A percentile compares a stretch with the other conserved stretches of the same genome.
Conservation (phyloP, 2,113 vertebrate species). For the Vulpes vulpes region DNA sequence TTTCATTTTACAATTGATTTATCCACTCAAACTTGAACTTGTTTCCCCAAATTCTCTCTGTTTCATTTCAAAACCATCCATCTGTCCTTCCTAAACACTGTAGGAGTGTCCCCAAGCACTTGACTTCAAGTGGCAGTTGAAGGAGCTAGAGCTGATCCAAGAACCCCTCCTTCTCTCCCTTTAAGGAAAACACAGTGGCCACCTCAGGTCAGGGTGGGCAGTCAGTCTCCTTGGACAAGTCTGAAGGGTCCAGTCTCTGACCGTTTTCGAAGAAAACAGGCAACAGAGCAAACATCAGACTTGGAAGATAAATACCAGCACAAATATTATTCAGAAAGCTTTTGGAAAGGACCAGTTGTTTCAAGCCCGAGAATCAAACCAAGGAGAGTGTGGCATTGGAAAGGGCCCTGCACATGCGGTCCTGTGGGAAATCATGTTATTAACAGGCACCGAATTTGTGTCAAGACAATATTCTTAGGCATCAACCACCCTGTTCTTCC, state of each 20-base stretch:
- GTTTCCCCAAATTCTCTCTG: constrained; percentile 33
- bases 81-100: constrained; percentile 68
- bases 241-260: constrained; percentile 61
- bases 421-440: not conserved
- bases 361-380: constrained; percentile 45
- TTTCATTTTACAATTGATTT: constrained; percentile 77
- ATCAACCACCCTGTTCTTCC: constrained; percentile 47
- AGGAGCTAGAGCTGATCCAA: constrained; percentile 75
- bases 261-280: constrained; percentile 38
- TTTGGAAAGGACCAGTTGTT: constrained; percentile 43
- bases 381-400: not conserved
- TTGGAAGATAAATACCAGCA: constrained; percentile 49
- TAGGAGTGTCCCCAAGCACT: constrained; percentile 69
- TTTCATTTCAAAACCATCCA: constrained; percentile 74
- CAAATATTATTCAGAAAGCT: constrained; percentile 47
- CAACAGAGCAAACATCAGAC: constrained; percentile 55
- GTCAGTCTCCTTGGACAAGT: constrained; percentile 70
- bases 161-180: constrained; percentile 74
- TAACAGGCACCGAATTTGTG: constrained; percentile 4
- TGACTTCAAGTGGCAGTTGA: constrained; percentile 72
- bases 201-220: constrained; percentile 53
- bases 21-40: constrained; percentile 62
- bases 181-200: constrained; percentile 76
- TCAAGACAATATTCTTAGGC: not conserved
- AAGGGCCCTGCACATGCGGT: not conserved